Evolutionary conservation across 2,888 invertebrate species (phyloP), one percentile per base, ranked within the genome.

Genomic region (Orthosia cruda): DNA sequence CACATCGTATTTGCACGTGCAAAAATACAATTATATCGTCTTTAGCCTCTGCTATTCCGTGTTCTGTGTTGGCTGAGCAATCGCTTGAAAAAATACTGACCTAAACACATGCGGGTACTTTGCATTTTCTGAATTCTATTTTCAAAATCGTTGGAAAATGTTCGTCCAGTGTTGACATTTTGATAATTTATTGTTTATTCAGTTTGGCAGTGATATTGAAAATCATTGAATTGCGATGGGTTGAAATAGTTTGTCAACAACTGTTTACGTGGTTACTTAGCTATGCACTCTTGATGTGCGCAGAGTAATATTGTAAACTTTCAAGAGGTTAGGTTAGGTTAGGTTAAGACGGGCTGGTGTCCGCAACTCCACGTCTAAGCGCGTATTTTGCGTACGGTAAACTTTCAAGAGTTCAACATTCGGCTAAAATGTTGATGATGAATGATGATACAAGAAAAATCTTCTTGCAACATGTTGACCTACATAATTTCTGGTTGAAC

Each of bases 41-140:
- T 40, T 40, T 40, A 40, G 40, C 1, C 40, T 40, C 40, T 40
- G 40, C 9, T 40, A 40, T 40, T 7, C 40, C 40, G 40, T 40
- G 7, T 3, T 52, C 4, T 11, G 52, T 54, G n/a, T 54, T 91
- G 90, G 63, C 70, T 86, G 80, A 86, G 73, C 85, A 88, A 90
- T 87, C 65, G 78, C 59, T 40, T 67, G 40, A 50, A 62, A 69
- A 74, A 68, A 55, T 23, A 74, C 40, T 23, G 58, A 26, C 5
- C 18, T 32, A 49, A 71, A 54, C 18, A 23, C 16, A 12, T 13
- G 16, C 50, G 26, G 12, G 45, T 16, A 47, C 18, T 26, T 13
- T n/a, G 20, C 62, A 23, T 66, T 76, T 72, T 49, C 7, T 13
- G 12, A 11, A 52, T 64, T 20, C 40, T 20, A 16, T 20, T 18